phyloP scores from a whole-genome alignment of 2,113 vertebrate species.

The Pundamilia nyererei region DNA sequence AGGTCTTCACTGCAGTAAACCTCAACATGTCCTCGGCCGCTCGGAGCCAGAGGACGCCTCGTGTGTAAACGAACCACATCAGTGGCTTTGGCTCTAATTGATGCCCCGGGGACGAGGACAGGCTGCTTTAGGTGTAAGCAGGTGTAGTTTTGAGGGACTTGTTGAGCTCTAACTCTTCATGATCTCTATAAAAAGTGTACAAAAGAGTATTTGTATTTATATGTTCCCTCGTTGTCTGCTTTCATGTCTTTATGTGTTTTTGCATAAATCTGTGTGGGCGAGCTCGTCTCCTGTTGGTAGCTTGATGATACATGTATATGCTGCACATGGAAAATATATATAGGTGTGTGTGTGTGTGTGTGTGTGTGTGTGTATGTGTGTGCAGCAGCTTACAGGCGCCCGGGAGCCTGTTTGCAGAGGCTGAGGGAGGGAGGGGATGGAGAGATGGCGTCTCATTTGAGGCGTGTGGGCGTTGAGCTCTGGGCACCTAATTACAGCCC shows the following conservation, averaged over 20 bases:
- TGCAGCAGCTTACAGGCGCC: neutral
- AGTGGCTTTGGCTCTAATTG: neutral
- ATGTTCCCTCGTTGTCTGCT: neutral
- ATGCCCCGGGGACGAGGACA: neutral
- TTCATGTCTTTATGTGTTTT: neutral
- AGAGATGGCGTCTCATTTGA: constrained; percentile 35
- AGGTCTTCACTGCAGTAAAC: neutral
- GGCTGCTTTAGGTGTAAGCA: neutral
- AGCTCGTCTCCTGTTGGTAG: neutral
- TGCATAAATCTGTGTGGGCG: neutral
- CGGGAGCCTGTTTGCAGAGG: constrained; percentile 30
- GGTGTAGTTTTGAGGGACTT: neutral
- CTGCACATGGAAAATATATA: neutral
- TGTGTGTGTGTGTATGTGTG: neutral
- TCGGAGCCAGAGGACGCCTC: neutral
- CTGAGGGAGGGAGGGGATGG: constrained; percentile 2
- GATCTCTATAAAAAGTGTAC: neutral
- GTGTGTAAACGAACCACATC: neutral
- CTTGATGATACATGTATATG: neutral
- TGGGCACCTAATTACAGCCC: constrained; percentile 64
- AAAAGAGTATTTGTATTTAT: neutral
- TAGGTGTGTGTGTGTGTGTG: neutral
- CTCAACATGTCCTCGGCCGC: neutral
- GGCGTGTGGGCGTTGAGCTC: constrained; percentile 58
- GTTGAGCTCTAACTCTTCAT: neutral